Conservation (phyloP, 2,113 vertebrate genomes). For the Arenaria interpres region DNA sequence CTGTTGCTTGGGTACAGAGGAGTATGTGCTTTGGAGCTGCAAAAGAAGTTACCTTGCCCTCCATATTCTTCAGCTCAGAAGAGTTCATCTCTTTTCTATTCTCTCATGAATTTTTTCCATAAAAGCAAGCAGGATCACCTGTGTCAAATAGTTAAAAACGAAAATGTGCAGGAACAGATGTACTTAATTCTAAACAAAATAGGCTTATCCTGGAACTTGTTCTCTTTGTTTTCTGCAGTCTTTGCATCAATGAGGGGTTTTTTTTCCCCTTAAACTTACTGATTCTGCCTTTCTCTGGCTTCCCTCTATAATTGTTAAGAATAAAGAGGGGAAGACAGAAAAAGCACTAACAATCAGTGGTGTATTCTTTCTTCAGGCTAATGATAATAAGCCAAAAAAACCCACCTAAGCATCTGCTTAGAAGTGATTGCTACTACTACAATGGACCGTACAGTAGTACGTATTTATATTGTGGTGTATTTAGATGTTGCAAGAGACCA, state of each 20-base stretch:
- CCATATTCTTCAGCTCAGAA: background rate
- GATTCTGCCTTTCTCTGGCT: background rate
- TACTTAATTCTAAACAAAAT: background rate
- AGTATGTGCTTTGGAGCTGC: background rate
- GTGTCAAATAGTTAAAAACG: background rate
- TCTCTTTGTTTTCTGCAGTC: background rate
- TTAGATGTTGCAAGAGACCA: background rate
- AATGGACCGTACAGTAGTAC: background rate
- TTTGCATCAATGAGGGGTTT: background rate
- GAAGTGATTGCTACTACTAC: background rate
- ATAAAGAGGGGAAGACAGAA: background rate
- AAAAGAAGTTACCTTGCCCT: background rate
- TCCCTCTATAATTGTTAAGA: background rate
- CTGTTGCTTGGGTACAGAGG: background rate
- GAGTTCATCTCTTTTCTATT: background rate
- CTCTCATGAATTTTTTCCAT: background rate
- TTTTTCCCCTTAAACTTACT: background rate
- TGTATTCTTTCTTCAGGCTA: background rate
- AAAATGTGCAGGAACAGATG: background rate
- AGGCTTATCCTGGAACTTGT: background rate
- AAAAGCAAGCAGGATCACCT: background rate
- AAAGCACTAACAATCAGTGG: background rate
- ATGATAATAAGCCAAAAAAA: background rate
- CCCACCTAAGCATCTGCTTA: background rate
- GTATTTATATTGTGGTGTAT: background rate